Conservation (phyloP, 2,888 invertebrate genomes). For the Halictus quadricinctus region DNA sequence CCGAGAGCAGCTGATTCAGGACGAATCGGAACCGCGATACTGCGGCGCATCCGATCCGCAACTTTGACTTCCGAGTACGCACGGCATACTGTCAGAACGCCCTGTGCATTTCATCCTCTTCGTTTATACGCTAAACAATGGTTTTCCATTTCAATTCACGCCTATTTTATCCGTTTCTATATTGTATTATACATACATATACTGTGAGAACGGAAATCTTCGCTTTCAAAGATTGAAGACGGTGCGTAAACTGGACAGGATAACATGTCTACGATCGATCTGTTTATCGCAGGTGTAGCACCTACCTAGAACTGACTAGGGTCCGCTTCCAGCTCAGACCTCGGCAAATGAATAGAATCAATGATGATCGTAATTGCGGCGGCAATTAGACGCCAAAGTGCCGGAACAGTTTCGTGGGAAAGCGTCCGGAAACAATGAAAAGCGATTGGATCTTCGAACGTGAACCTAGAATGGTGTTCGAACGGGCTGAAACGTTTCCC, state of each 20-base stretch:
- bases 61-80: neutral
- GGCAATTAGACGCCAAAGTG: slow-evolving; percentile 5
- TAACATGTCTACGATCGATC: neutral
- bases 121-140: neutral
- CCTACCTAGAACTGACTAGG: neutral
- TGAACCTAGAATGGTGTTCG: neutral
- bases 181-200: no score
- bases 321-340: neutral
- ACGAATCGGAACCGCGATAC: slow-evolving; percentile 7
- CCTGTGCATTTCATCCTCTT: neutral
- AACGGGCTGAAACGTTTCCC: neutral
- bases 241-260: no score
- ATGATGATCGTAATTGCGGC: neutral
- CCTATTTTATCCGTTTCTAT: no score
- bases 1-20: neutral
- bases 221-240: no score
- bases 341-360: slow-evolving; percentile 1
- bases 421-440: neutral
- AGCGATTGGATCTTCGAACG: neutral
- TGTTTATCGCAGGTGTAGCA: neutral
- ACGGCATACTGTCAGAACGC: neutral
- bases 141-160: neutral
- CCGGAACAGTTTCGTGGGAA: neutral
- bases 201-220: no score
- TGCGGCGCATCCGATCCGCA: neutral